Evolutionary conservation across 30 jellyfish, hydroid and myxozoan genomes (phyloP), one percentile per base, ranked within the genome.

Genomic region (Aurelia sp.): DNA sequence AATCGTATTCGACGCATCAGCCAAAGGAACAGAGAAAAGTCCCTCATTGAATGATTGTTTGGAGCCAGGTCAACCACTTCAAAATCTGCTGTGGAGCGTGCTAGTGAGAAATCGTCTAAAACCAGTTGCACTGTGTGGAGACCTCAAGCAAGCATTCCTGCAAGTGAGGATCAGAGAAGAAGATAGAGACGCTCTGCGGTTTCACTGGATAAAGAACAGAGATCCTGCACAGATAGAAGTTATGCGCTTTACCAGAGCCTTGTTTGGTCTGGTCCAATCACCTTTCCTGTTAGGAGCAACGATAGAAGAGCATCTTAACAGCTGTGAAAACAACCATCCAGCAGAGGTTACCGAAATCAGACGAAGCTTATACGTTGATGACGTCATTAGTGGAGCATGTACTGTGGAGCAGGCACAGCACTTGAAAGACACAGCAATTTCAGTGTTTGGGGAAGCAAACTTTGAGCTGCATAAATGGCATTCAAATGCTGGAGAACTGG

Each of bases 51-150:
- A 91, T 47, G 97, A 91, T 91, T 86, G 93, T 78, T 67, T 78
- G 73, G 94, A 91, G 64, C 78, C 94, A 35, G 94, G 94, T 50
- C 98, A 97, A 72, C 48, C 97, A 51, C 66, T 91, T 53, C 97
- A 85, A 61, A 53, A 53, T 12, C 19, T 53, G 65, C 16, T 53
- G 65, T 53, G 65, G 65, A 53, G 80, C 63, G 80, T 92, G 7
- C 41, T 92, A 72, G 82, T 86, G 80, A 80, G 97, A 74, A 92
- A 80, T 70, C 81, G 97, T 27, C 18, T 87, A 72, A 82, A 53
- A 18, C 65, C 65, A 18, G 65, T 53, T 12, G 65, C 65, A 53
- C 65, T 53, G 16, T 13, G n/a, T 51, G 93, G 97, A 16, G 96
- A 91, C 81, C 74, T 91, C 8, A 91, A 86, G 90, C 59, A 91